These are phyloP conservation scores for Protaetia brevitarsis DNA, from an alignment of 1,140 invertebrate species.

Conservation along the genomic window DNA sequence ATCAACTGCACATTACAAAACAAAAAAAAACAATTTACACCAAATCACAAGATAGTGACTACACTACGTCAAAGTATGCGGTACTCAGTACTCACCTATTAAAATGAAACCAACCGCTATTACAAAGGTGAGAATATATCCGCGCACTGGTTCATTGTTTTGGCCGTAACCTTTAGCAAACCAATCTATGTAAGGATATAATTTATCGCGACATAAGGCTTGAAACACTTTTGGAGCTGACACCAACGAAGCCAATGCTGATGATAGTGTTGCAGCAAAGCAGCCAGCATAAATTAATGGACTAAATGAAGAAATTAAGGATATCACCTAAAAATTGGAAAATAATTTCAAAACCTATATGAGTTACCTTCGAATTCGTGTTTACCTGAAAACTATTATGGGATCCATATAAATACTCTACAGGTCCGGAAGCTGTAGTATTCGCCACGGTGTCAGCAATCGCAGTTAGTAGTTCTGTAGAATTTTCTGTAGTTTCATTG, in stretches of 20 bases:
- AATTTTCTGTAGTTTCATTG: slow-evolving; percentile 6
- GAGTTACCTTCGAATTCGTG: not conserved
- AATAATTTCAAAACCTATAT: not conserved
- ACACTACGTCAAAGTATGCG: not conserved
- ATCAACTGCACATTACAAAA: not conserved
- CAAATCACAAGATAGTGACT: not conserved
- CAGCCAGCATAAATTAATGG: slow-evolving; percentile 95
- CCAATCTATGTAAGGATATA: slow-evolving; percentile 90
- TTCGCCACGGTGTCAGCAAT: slow-evolving; percentile 49
- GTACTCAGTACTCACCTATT: slow-evolving; percentile 79
- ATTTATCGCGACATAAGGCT: slow-evolving; percentile 91
- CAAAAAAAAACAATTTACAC: not conserved
- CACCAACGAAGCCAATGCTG: slow-evolving; percentile 91
- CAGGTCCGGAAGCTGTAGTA: slow-evolving; percentile 53
- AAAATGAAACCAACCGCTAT: slow-evolving; percentile 85
- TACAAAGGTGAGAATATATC: slow-evolving; percentile 87
- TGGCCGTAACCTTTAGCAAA: slow-evolving; percentile 92
- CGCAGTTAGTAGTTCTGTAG: not conserved
- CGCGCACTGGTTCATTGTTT: slow-evolving; percentile 87
- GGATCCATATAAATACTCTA: slow-evolving; percentile 65
- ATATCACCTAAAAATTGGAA: slow-evolving; percentile 71
- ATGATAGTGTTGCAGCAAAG: slow-evolving; percentile 94
- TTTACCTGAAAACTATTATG: slow-evolving; percentile 78
- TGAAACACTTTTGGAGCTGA: slow-evolving; percentile 94
- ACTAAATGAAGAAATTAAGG: slow-evolving; percentile 83